Base-by-base conservation (phyloP, 2,113 vertebrate species). In the Chloebia gouldiae region DNA sequence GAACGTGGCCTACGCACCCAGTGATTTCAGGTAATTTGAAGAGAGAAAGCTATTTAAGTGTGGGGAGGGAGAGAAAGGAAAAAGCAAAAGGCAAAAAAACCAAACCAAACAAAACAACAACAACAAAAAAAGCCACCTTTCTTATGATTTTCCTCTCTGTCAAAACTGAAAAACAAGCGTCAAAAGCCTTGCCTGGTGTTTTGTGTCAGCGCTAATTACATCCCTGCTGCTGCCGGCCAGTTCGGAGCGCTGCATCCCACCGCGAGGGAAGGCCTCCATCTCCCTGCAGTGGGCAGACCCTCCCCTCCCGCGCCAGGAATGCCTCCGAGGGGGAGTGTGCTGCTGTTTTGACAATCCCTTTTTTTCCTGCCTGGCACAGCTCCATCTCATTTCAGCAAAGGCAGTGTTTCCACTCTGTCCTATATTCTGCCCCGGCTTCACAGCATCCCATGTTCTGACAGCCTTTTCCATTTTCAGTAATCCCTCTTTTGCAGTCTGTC, bases 331-430 rank as follows among this genome's bases (percentile, higher is more conserved):
- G n/a, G 11, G 15, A 57, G 35, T 4, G 4, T 0, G 2, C 71
- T 45, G 79, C 86, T 93, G 66, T 60, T 90, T 40, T 81, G 86
- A 92, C 92, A 93, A 63, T 69, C 90, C 31, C 61, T 81, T 83
- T 90, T 82, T 85, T 50, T 39, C 50, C 91, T 81, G 73, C 64
- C 73, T 92, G 86, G 89, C 86, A 95, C 35, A 83, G 91, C 72
- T 94, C 89, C 96, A 91, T 84, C 91, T 94, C 92, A 56, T 90
- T 90, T 92, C 14, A 5, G 92, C 42, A 84, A 63, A 91, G 65
- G 83, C 83, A 25, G 61, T 17, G 22, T 88, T 90, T 86, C 82
- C 30, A 51, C 3, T 4, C 84, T 39, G 56, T 28, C 73, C 69
- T 81, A 28, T 51, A 81, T 90, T 72, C 81, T 49, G 70, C 69